Conservation (phyloP, 2,113 vertebrate species). For the Tachysurus fulvidraco region DNA sequence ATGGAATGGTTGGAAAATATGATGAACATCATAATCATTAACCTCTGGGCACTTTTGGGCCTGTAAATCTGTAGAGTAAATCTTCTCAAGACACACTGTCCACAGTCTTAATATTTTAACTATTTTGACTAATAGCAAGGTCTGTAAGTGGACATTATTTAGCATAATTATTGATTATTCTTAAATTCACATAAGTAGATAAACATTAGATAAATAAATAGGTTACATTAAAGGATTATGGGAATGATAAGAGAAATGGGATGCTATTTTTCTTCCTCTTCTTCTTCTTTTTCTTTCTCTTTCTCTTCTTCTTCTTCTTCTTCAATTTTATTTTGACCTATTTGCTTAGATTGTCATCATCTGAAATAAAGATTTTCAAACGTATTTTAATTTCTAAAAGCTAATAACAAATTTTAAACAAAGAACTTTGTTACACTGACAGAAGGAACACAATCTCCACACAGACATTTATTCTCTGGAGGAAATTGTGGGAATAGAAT, state of each 20-base stretch:
- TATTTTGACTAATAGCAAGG: not conserved
- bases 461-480: not conserved
- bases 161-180: too few relatives aligned
- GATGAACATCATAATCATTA: too few relatives aligned
- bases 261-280: not conserved
- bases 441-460: not conserved
- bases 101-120: not conserved
- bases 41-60: not conserved
- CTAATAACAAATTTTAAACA: not conserved
- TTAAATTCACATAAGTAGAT: too few relatives aligned
- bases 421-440: not conserved
- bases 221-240: too few relatives aligned
- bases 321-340: not conserved
- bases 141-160: not conserved
- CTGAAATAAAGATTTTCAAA: not conserved
- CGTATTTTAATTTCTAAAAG: not conserved
- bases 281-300: not conserved
- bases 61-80: not conserved
- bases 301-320: not conserved
- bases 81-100: not conserved
- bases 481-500: not conserved
- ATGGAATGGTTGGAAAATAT: not conserved
- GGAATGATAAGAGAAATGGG: too few relatives aligned
- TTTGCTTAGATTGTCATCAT: not conserved
- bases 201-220: too few relatives aligned